Evolutionary conservation across 2,888 invertebrate genomes (phyloP).

Genomic region (Xanthia togata): DNA sequence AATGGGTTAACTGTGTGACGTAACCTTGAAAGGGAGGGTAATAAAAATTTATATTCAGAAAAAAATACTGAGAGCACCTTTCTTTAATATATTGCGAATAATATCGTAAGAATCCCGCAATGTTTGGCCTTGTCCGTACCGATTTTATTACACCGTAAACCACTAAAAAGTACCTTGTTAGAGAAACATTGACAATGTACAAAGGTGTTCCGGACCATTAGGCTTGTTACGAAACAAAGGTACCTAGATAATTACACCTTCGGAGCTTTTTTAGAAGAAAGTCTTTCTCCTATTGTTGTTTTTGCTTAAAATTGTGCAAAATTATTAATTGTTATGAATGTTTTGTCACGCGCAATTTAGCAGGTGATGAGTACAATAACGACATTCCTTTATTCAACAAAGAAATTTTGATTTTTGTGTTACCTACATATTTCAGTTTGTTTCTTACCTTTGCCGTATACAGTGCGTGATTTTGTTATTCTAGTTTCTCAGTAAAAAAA

Average conservation of each 20-base stretch:
- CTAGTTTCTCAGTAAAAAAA: conserved; percentile 8
- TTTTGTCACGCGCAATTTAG: conserved; percentile 66
- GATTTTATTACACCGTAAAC: conserved; percentile 88
- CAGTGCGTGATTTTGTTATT: conserved; percentile 34
- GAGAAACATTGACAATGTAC: conserved; percentile 79
- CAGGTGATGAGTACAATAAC: conserved; percentile 58
- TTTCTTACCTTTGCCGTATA: conserved; percentile 48
- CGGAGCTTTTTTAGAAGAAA: conserved; percentile 80
- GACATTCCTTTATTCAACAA: conserved; percentile 65
- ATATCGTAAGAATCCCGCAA: conserved; percentile 83
- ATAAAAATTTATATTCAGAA: conserved; percentile 61
- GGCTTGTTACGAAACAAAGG: conserved; percentile 82
- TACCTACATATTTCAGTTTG: conserved; percentile 63
- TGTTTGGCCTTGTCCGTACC: conserved; percentile 87
- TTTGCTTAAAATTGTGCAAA: conserved; percentile 81
- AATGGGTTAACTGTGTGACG: conserved; percentile 81
- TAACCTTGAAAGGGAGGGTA: conserved; percentile 66
- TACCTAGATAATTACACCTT: conserved; percentile 85
- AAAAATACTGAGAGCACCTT: conserved; percentile 62
- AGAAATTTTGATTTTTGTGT: conserved; percentile 68
- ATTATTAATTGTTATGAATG: conserved; percentile 67
- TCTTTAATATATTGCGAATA: conserved; percentile 69
- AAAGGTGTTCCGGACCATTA: conserved; percentile 85
- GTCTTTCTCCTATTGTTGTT: conserved; percentile 86
- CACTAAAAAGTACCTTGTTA: conserved; percentile 87